phyloP scores from a whole-genome alignment of 2,113 vertebrate genomes.

The Poecilia latipinna region DNA sequence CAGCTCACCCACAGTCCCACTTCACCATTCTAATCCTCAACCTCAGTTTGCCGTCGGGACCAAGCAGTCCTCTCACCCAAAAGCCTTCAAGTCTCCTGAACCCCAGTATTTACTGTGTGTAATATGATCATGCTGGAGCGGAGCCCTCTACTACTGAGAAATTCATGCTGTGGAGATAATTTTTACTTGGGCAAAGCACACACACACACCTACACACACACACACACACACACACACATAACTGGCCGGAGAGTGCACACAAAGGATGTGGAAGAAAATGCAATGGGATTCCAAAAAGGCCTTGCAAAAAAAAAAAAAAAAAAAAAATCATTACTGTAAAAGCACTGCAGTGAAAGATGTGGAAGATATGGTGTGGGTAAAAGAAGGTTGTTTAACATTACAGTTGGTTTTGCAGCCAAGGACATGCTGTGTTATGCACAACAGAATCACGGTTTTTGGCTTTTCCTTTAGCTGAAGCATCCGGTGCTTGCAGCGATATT shows the following conservation, averaged over 20 bases:
- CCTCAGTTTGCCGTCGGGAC: conserved; percentile 47
- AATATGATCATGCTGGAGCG: conserved; percentile 67
- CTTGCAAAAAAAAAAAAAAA: background rate
- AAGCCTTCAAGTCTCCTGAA: conserved; percentile 54
- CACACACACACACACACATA: conserved; percentile 8
- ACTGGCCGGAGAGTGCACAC: background rate
- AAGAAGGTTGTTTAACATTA: conserved; percentile 2
- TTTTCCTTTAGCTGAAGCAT: background rate
- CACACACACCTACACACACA: conserved; percentile 7
- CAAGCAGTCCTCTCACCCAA: conserved; percentile 32
- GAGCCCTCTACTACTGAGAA: conserved; percentile 37
- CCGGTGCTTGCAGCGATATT: background rate
- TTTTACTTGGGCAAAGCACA: conserved; percentile 32
- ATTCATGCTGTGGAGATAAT: conserved; percentile 56
- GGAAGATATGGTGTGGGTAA: background rate
- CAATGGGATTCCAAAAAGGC: background rate
- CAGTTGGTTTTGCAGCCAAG: background rate
- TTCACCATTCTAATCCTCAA: conserved; percentile 48
- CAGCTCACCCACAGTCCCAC: conserved; percentile 28
- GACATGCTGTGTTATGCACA: background rate
- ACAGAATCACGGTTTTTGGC: background rate
- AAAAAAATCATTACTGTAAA: background rate
- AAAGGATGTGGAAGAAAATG: conserved; percentile 12
- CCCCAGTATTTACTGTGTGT: conserved; percentile 48
- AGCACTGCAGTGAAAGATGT: background rate